phyloP scores from a whole-genome alignment of 2,113 vertebrate species.

The Leptobrachium ailaonicum region DNA sequence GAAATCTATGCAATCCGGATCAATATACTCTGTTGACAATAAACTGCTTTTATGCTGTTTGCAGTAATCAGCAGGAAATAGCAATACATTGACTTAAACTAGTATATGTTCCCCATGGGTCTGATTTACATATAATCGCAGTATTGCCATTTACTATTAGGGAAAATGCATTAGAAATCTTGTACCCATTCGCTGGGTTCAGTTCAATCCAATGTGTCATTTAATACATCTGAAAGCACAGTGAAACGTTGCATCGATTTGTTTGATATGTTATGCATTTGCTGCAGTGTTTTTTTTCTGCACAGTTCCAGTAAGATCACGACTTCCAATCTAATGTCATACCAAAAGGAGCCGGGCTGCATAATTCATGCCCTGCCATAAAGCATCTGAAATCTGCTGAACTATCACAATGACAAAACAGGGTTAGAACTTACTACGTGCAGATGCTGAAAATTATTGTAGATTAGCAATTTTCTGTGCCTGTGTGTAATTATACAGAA shows the following conservation, averaged over 20 bases:
- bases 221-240: not conserved
- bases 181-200: no score
- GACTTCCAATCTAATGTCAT: not conserved
- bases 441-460: no score
- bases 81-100: no score
- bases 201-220: not conserved
- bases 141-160: no score
- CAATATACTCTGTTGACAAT: not conserved
- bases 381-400: not conserved
- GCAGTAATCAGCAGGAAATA: no score
- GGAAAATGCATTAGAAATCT: no score
- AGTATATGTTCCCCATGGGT: no score
- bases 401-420: not conserved
- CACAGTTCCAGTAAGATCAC: not conserved
- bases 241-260: not conserved
- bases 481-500: no score
- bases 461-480: no score
- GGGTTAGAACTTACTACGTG: no score
- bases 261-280: not conserved
- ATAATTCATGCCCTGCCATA: constrained; percentile 9
- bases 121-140: no score
- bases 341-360: not conserved
- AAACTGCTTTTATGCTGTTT: no score
- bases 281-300: not conserved
- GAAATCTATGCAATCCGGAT: not conserved